Percentiles rank a stretch among this genome's conserved stretches.
Evolutionary conservation across 2,797 vertebrate species (phyloP).

Genomic region (Myotis pilosus): DNA sequence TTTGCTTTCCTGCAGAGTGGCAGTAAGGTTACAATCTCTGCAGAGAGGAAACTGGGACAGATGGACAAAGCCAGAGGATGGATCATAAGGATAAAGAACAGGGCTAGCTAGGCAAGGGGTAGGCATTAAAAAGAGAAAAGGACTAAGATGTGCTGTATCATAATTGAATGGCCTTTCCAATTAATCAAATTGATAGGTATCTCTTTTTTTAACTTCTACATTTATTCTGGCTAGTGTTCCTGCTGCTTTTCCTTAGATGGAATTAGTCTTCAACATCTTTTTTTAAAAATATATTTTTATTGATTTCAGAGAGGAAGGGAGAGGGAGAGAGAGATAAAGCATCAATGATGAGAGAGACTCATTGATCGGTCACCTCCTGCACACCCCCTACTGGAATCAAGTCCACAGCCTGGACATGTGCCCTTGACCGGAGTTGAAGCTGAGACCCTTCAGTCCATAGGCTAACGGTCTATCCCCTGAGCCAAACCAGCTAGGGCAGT

Average conservation of each 20-base stretch:
- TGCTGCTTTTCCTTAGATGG: background rate
- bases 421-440: too few species aligned
- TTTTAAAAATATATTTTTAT: too few species aligned
- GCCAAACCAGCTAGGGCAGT: too few species aligned
- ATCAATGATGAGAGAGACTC: too few species aligned
- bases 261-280: background rate
- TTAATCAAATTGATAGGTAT: background rate
- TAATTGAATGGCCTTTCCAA: background rate
- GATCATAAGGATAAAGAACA: background rate
- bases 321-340: too few species aligned
- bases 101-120: background rate
- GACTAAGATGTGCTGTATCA: background rate
- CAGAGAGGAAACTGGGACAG: background rate
- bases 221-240: background rate
- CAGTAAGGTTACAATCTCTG: background rate
- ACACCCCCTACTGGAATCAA: too few species aligned
- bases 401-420: too few species aligned
- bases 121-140: background rate
- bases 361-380: too few species aligned
- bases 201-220: background rate
- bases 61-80: background rate
- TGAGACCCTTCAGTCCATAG: too few species aligned
- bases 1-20: background rate
- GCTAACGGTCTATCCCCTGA: too few species aligned
- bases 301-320: too few species aligned